phyloP scores from a whole-genome alignment of 2,113 vertebrate species.

The Phylloscopus whistleri region DNA sequence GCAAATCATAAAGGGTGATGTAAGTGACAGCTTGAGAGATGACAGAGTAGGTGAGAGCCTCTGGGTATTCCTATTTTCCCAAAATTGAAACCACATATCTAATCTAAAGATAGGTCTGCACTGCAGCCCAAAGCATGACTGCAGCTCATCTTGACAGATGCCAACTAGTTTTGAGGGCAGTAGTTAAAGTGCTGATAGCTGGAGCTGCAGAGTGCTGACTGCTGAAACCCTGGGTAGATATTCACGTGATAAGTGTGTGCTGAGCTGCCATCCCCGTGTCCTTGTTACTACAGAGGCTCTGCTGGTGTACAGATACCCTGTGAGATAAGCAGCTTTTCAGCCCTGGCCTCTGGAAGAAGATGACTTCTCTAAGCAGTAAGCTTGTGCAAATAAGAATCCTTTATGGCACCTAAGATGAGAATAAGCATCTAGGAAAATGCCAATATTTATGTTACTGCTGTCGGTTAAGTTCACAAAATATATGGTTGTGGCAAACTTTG shows the following conservation, averaged over 20 bases:
- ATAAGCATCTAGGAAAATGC: neutral
- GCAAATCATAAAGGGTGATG: neutral
- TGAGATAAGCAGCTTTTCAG: constrained; percentile 12
- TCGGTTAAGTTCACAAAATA: neutral
- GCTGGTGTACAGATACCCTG: neutral
- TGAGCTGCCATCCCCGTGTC: neutral
- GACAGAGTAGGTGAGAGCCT: neutral
- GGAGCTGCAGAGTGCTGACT: neutral
- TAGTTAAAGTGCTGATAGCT: neutral
- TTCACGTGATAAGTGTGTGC: neutral
- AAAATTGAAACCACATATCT: neutral
- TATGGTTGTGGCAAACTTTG: neutral
- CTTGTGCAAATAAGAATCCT: neutral
- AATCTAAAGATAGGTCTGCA: neutral
- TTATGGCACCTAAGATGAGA: neutral
- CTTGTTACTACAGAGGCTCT: neutral
- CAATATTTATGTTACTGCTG: neutral
- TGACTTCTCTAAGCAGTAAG: constrained; percentile 2
- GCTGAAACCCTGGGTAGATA: neutral
- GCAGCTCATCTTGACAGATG: neutral
- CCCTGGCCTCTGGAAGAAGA: neutral
- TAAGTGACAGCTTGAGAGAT: neutral
- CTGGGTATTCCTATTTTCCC: neutral
- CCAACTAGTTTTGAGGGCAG: neutral
- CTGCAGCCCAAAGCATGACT: neutral